These are phyloP conservation scores for Theristicus caerulescens DNA, from an alignment of 2,113 vertebrate species.

Conservation along the genomic window DNA sequence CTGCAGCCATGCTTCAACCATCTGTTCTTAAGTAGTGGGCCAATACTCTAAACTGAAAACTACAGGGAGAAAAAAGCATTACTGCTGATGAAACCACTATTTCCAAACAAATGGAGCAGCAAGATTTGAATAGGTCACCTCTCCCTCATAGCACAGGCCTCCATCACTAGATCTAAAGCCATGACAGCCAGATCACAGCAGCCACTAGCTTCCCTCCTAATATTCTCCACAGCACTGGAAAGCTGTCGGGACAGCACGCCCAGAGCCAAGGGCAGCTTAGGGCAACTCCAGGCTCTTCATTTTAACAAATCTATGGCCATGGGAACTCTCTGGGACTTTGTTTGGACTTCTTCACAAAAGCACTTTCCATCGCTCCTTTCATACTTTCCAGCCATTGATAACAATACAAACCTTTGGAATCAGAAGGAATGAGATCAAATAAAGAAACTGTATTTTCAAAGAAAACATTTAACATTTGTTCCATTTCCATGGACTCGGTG, in stretches of 20 bases:
- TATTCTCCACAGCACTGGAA: too few relatives aligned
- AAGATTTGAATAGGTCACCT: neutral
- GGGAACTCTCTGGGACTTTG: neutral
- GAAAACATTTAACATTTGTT: neutral
- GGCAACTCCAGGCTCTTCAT: neutral
- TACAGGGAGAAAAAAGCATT: neutral
- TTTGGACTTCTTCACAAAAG: neutral
- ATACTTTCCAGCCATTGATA: neutral
- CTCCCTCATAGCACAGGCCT: neutral
- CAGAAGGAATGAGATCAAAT: neutral
- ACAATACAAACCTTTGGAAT: rapidly evolving
- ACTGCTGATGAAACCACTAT: neutral
- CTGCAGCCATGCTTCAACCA: neutral
- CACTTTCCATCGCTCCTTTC: neutral
- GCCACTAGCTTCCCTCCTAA: neutral
- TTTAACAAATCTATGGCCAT: neutral
- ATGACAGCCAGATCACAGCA: neutral
- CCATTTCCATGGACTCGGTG: rapidly evolving
- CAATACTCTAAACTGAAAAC: neutral
- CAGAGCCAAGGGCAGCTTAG: neutral
- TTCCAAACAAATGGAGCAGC: neutral
- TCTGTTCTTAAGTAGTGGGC: neutral
- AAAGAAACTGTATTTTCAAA: neutral
- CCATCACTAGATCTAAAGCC: neutral
- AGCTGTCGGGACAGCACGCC: rapidly evolving